Conservation (phyloP, 1,140 invertebrate genomes). For the Hypsibius dujardini region DNA sequence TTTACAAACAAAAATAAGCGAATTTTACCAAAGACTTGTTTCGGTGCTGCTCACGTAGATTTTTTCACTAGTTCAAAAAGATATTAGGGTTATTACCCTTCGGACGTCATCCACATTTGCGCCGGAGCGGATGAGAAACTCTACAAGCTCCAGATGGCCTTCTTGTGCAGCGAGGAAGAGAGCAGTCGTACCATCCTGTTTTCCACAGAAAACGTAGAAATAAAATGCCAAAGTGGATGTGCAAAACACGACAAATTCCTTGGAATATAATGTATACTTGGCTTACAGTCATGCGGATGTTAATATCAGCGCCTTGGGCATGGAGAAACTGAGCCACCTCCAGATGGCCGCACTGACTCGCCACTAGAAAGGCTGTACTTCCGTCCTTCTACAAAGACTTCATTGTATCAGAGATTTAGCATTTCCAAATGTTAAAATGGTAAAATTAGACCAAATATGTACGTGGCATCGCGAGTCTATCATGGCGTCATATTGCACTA, state of each 20-base stretch:
- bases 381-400: slow-evolving; percentile 49
- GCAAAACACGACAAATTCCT: slow-evolving; percentile 33
- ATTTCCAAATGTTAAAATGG: background rate
- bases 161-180: slow-evolving; percentile 69
- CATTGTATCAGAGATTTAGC: slow-evolving; percentile 18
- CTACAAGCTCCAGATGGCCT: slow-evolving; percentile 63
- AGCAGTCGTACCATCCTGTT: slow-evolving; percentile 76
- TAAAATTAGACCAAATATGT: slow-evolving; percentile 31
- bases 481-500: slow-evolving; percentile 54
- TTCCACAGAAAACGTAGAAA: slow-evolving; percentile 22
- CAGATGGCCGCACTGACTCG: slow-evolving; percentile 71
- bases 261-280: slow-evolving; percentile 25
- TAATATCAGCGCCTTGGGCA: slow-evolving; percentile 55
- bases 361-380: slow-evolving; percentile 71
- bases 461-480: slow-evolving; percentile 64
- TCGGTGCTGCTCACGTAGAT: too few species aligned
- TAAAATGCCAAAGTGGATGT: slow-evolving; percentile 24
- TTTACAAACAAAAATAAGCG: too few species aligned
- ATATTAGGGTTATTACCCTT: too few species aligned
- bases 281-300: slow-evolving; percentile 62
- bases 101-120: slow-evolving; percentile 49
- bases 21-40: too few species aligned
- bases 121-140: slow-evolving; percentile 56
- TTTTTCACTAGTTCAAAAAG: too few species aligned
- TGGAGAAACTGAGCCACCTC: slow-evolving; percentile 65